phyloP scores from a whole-genome alignment of 2,113 vertebrate species.

The Lamprotornis superbus region DNA sequence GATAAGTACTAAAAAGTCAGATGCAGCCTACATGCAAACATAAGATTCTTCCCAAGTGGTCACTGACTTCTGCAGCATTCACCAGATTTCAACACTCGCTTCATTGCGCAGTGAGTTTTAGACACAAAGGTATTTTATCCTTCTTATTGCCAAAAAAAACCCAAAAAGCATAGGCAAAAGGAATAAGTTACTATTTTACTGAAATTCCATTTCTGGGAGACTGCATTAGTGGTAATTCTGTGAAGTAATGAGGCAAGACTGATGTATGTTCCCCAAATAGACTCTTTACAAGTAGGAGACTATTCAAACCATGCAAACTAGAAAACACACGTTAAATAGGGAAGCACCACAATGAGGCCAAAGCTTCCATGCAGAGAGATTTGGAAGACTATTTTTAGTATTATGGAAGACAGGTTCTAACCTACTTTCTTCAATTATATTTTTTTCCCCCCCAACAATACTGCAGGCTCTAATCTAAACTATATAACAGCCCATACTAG shows the following conservation, averaged over 20 bases:
- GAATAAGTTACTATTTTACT: background rate
- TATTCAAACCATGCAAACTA: conserved; percentile 35
- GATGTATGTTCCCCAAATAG: conserved; percentile 44
- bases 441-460: background rate
- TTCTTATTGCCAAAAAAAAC: background rate
- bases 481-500: background rate
- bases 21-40: background rate
- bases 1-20: background rate
- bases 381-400: conserved; percentile 45
- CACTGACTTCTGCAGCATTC: background rate
- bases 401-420: conserved; percentile 21
- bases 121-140: background rate
- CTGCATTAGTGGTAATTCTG: background rate
- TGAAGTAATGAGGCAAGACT: conserved; percentile 1
- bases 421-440: conserved; percentile 1
- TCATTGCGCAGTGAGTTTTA: accelerated
- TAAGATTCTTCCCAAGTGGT: background rate
- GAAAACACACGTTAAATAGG: background rate
- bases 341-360: conserved; percentile 41
- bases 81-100: background rate
- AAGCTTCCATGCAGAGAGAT: conserved; percentile 2
- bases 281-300: conserved; percentile 48
- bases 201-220: background rate
- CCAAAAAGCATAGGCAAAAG: background rate
- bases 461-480: background rate